Base-by-base conservation (phyloP, 2,888 invertebrate genomes). In the Polyommatus iphigenia region DNA sequence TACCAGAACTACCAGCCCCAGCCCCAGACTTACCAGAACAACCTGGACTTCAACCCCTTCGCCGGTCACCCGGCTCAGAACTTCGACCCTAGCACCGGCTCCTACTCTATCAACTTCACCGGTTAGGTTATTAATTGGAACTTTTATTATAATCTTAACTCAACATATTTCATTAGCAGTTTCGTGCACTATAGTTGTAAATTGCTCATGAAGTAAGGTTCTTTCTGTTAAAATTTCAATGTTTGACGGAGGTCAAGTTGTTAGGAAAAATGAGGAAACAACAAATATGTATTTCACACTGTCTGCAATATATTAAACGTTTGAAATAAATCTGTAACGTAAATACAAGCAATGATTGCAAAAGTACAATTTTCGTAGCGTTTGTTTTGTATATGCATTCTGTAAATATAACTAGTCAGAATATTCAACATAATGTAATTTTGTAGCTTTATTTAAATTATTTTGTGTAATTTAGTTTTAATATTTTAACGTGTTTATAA, bases 61-160 rank as follows among this genome's bases (percentile, higher is more conserved):
- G 85, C 92, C 77, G 96, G 96, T 24, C 97, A 97, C 88, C 97
- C 97, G 0, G 96, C 97, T 0, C 95, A 95, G 81, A 97, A 96
- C 85, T 95, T 97, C 80, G 96, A 97, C 85, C 95, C 97, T 71
- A 95, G 92, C 86, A 95, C 96, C 79, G 97, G 97, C 24, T 97
- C 97, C 6, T 98, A 98, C 89, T 95, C 96, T 81, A 96, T 97
- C 81, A 96, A 96, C 85, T 97, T 97, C 86, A 95, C 95, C 84
- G 96, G 96, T 85, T 95, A 94, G 86, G 78, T 77, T 75, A 46
- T 20, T 20, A 54, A 54, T 18, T 46, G 0, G 0, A 41, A 41
- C 20, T 73, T 73, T 73, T 46, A 46, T 20, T 73, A 72, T 59
- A 59, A 20, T 20, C 59, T 6, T 59, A 59, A 10, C 59, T 59